These are phyloP conservation scores for Acronicta aceris DNA, from an alignment of 2,888 invertebrate genomes.

Conservation along the genomic window DNA sequence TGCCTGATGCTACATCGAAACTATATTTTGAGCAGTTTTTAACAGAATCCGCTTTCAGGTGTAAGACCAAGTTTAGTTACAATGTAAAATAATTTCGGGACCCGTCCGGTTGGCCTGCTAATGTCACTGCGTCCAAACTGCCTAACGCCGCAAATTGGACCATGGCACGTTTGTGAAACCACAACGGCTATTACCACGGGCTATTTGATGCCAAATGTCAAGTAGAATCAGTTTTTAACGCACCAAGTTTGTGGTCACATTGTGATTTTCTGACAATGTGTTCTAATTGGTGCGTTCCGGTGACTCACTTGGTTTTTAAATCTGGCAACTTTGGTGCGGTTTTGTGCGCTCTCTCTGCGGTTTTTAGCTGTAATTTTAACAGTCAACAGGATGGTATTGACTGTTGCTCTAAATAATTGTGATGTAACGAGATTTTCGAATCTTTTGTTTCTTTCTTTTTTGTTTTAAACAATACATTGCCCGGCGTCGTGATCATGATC, in stretches of 20 bases:
- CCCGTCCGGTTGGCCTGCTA: conserved; percentile 24
- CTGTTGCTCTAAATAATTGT: conserved; percentile 29
- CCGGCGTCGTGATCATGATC: too few relatives aligned
- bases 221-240: conserved; percentile 56
- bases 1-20: too few relatives aligned
- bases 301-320: conserved; percentile 40
- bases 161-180: conserved; percentile 40
- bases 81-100: conserved; percentile 37
- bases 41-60: too few relatives aligned
- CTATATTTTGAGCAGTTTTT: too few relatives aligned
- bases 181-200: conserved; percentile 49
- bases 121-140: conserved; percentile 48
- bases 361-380: conserved; percentile 53
- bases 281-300: conserved; percentile 67
- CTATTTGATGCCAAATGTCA: conserved; percentile 59
- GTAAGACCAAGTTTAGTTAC: conserved; percentile 5
- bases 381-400: conserved; percentile 51
- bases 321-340: conserved; percentile 45
- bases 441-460: neutral
- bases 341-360: conserved; percentile 52
- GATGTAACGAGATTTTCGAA: conserved; percentile 13
- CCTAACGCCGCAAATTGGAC: conserved; percentile 53
- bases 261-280: conserved; percentile 76
- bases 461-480: too few relatives aligned
- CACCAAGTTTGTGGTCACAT: conserved; percentile 49